phyloP scores from a whole-genome alignment of 2,113 vertebrate species.

The Prunella fulvescens region DNA sequence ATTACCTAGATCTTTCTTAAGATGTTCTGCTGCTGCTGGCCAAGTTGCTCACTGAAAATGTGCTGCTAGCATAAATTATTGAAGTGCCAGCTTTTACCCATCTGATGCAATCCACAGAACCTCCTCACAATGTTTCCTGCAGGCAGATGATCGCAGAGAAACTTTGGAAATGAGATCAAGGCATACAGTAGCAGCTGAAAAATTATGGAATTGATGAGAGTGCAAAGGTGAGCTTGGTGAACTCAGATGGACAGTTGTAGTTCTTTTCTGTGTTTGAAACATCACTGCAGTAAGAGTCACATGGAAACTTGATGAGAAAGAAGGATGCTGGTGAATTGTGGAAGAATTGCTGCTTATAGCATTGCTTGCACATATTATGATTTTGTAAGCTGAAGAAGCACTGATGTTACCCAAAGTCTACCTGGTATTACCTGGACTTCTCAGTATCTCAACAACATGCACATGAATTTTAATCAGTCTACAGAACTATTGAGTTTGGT shows the following conservation, averaged over 20 bases:
- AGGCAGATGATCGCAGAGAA: not conserved
- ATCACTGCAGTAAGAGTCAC: not conserved
- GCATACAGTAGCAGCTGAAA: not conserved
- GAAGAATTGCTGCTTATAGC: not conserved
- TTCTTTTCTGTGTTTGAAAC: not conserved
- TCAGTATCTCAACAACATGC: not conserved
- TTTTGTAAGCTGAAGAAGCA: not conserved
- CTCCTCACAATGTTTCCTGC: not conserved
- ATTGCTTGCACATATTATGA: not conserved
- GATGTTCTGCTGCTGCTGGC: not conserved
- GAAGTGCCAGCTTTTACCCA: slow-evolving; percentile 6
- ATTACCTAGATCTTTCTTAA: not conserved
- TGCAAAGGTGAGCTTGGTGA: not conserved
- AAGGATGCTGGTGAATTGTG: not conserved
- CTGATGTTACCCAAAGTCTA: not conserved
- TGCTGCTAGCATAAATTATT: slow-evolving; percentile 46
- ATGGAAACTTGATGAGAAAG: not conserved
- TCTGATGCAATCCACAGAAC: slow-evolving; percentile 9
- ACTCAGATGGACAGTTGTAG: not conserved
- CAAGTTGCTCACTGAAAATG: not conserved
- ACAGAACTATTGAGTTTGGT: not conserved
- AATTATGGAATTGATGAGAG: not conserved
- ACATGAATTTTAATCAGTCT: not conserved
- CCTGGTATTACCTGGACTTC: not conserved
- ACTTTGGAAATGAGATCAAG: slow-evolving; percentile 20